Percentiles rank a stretch among this genome's conserved stretches.
These are phyloP conservation scores for Macrophya alboannulata DNA, from an alignment of 2,888 invertebrate genomes.

Conservation along the genomic window DNA sequence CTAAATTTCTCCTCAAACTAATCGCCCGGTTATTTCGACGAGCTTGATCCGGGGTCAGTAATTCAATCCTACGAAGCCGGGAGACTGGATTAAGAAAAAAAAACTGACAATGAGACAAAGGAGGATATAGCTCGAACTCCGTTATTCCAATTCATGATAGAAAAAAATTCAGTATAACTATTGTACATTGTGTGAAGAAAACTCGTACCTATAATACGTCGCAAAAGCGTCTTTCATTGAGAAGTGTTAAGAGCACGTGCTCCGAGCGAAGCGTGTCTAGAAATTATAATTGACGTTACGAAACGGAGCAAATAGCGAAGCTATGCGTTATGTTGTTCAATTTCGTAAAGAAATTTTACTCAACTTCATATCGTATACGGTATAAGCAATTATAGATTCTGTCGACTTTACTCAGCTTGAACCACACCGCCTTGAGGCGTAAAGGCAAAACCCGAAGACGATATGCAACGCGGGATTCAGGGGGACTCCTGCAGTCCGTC, in stretches of 20 bases:
- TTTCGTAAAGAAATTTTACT: slow-evolving; percentile 2
- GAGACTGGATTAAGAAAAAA: neutral
- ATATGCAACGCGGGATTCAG: slow-evolving; percentile 2
- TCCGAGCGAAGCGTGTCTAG: slow-evolving; percentile 42
- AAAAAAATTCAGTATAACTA: neutral
- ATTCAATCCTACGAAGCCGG: neutral
- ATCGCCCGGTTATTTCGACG: slow-evolving; percentile 2
- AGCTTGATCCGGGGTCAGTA: slow-evolving; percentile 35
- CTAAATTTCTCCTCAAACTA: neutral
- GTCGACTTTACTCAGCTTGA: neutral
- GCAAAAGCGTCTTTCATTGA: slow-evolving; percentile 31
- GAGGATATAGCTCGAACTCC: neutral
- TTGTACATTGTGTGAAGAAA: neutral
- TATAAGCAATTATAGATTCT: neutral
- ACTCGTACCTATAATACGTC: neutral
- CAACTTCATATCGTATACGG: neutral
- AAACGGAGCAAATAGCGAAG: neutral
- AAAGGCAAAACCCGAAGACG: neutral
- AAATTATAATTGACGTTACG: slow-evolving; percentile 53
- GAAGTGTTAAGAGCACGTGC: slow-evolving; percentile 41
- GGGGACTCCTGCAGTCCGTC: neutral
- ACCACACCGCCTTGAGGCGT: neutral
- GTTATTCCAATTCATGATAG: neutral
- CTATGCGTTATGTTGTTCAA: neutral
- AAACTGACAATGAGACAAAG: neutral